Percentiles rank a stretch among this genome's conserved stretches.
Conservation (phyloP, 2,113 vertebrate genomes). For the Lagopus muta region DNA sequence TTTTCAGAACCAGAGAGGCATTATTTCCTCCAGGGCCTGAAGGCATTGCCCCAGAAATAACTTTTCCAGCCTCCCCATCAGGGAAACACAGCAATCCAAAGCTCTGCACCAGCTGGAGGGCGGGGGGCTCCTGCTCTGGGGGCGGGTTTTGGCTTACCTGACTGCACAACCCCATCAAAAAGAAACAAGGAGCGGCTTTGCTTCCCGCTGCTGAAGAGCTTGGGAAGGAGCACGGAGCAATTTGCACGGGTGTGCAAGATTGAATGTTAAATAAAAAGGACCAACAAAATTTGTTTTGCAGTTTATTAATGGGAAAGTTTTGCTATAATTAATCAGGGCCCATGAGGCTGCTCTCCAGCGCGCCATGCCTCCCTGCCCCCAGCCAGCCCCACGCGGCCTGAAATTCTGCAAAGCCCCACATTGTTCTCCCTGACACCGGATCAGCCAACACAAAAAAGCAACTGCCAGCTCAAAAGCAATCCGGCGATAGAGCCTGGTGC, state of each 20-base stretch:
- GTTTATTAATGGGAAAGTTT: constrained; percentile 60
- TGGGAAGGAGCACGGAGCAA: neutral
- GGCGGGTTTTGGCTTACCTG: constrained; percentile 26
- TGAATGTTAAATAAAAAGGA: constrained; percentile 1
- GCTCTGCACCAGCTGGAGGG: accelerated
- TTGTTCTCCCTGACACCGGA: constrained; percentile 91
- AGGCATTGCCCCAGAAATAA: neutral
- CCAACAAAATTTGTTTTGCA: constrained; percentile 59
- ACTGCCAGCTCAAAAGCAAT: constrained; percentile 88
- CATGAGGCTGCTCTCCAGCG: neutral
- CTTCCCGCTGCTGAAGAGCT: accelerated
- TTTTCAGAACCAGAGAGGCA: neutral
- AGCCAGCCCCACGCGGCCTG: constrained; percentile 52
- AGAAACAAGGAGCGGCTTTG: neutral
- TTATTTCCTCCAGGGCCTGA: neutral
- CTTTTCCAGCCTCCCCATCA: neutral
- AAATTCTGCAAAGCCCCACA: constrained; percentile 86
- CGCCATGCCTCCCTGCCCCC: constrained; percentile 57
- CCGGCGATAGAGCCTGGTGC: constrained; percentile 92
- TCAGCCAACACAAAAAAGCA: constrained; percentile 86
- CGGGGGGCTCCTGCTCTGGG: neutral
- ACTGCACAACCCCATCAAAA: neutral
- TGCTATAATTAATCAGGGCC: constrained; percentile 45
- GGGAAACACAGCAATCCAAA: neutral
- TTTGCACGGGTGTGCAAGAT: neutral